Percentiles rank a stretch among this genome's conserved stretches.
phyloP scores from a whole-genome alignment of 2,113 vertebrate genomes.

The Apaloderma vittatum region DNA sequence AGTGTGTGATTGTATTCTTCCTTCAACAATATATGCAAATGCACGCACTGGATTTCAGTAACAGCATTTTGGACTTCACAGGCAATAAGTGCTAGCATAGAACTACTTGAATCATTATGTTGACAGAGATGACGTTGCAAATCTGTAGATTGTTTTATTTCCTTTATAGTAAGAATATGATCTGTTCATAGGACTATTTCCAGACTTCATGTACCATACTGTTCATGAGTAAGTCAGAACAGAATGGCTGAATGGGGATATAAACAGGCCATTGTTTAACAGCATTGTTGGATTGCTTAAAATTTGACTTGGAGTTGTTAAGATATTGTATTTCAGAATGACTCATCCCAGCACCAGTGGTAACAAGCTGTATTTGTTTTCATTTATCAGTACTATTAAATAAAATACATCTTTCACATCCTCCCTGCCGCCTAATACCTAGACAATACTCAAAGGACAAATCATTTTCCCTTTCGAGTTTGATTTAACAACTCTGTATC shows the following conservation, averaged over 20 bases:
- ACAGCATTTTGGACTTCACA: neutral
- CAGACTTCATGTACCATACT: neutral
- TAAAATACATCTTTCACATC: neutral
- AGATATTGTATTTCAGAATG: constrained; percentile 36
- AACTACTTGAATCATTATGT: neutral
- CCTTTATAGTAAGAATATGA: neutral
- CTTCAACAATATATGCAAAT: neutral
- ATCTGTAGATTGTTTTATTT: neutral
- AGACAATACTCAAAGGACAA: neutral
- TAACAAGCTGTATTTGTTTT: constrained; percentile 44
- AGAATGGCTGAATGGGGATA: neutral
- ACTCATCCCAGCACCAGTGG: constrained; percentile 3
- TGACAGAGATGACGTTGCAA: neutral
- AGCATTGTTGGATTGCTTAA: constrained; percentile 24
- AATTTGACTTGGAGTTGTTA: constrained; percentile 35
- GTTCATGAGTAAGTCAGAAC: neutral
- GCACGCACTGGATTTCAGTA: neutral
- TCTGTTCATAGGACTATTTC: neutral
- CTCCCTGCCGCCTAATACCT: neutral
- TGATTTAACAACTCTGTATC: neutral
- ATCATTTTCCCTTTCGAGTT: neutral
- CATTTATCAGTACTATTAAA: constrained; percentile 34
- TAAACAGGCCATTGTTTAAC: constrained; percentile 43
- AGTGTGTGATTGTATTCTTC: neutral
- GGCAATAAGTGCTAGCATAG: neutral